Evolutionary conservation across 2,888 invertebrate species (phyloP).

Genomic region (Trissonchulus latispiculum): DNA sequence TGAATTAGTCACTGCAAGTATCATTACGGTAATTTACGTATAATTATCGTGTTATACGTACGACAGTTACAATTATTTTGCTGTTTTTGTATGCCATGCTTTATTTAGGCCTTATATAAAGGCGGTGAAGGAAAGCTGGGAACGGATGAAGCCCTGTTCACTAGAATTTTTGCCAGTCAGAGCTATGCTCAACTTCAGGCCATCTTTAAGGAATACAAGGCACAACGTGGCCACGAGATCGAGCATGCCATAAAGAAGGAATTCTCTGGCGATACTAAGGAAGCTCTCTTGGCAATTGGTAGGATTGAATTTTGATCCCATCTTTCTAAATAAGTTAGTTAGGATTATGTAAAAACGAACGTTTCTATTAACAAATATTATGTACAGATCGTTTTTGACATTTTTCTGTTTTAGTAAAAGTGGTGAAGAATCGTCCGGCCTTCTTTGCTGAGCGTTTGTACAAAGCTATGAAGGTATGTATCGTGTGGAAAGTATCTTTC

Average conservation of each 20-base stretch:
- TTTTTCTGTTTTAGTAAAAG: too few relatives aligned
- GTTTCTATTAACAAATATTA: too few relatives aligned
- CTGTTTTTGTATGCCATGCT: too few relatives aligned
- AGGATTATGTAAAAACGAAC: too few relatives aligned
- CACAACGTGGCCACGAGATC: conserved; percentile 43
- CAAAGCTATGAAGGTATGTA: conserved; percentile 35
- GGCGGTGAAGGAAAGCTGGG: conserved; percentile 55
- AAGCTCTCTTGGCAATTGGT: conserved; percentile 42
- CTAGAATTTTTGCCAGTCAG: conserved; percentile 43
- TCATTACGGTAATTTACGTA: too few relatives aligned
- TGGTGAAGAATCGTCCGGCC: conserved; percentile 30
- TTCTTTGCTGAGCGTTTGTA: conserved; percentile 27
- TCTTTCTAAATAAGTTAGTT: too few relatives aligned
- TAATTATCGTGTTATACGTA: too few relatives aligned
- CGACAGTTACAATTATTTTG: too few relatives aligned
- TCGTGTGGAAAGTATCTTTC: too few relatives aligned
- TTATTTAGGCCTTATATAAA: conserved; percentile 52
- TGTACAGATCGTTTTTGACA: too few relatives aligned
- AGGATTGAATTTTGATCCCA: too few relatives aligned
- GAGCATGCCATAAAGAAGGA: conserved; percentile 40
- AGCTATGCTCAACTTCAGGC: conserved; percentile 45
- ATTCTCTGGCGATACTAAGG: conserved; percentile 44
- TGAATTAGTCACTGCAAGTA: too few relatives aligned
- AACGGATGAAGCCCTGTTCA: conserved; percentile 50
- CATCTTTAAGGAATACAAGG: conserved; percentile 47